Evolutionary conservation across 2,797 vertebrate genomes (phyloP), one percentile per base, ranked within the genome.

Genomic region (Manis pentadactyla): DNA sequence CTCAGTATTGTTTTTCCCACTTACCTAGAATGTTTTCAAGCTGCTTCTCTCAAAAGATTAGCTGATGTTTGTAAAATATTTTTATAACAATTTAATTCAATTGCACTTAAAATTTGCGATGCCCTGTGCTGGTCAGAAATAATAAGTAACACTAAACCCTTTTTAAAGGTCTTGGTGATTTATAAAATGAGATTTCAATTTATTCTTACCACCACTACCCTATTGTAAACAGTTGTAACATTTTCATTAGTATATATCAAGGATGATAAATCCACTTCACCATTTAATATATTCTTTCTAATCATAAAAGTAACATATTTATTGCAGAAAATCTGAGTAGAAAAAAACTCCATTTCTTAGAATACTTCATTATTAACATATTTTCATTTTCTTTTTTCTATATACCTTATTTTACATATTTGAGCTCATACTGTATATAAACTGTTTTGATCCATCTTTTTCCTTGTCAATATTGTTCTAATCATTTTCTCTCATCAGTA

Each of bases 251-350:
- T 42, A 34, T 57, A 27, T 74, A 61, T 66, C n/a, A 89, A 15
- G 61, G 18, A 18, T 77, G 61, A 71, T 66, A 87, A 73, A 53
- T 81, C 15, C n/a, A 46, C 46, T 71, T 96, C 18, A 77, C 55
- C 46, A n/a, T 64, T 53, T 75, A 11, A 63, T 85, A 77, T 59
- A 29, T 61, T 55, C 11, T 75, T 59, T 94, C 13, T 89, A 53
- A 71, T 93, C 86, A 53, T 87, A 74, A 89, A 94, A 92, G 79
- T 86, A 79, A 64, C 34, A 46, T 71, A 49, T 63, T 61, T 92
- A 66, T 63, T 84, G 29, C 9, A 87, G 91, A 82, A 90, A 75
- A 53, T 59, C 7, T 59, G 29, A 87, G 55, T 57, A 53, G 42
- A 18, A 61, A 86, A 94, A 37, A 7, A 51, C 34, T 51, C 13